phyloP scores from a whole-genome alignment of 2,797 vertebrate species.

The Tarsius wallacei region DNA sequence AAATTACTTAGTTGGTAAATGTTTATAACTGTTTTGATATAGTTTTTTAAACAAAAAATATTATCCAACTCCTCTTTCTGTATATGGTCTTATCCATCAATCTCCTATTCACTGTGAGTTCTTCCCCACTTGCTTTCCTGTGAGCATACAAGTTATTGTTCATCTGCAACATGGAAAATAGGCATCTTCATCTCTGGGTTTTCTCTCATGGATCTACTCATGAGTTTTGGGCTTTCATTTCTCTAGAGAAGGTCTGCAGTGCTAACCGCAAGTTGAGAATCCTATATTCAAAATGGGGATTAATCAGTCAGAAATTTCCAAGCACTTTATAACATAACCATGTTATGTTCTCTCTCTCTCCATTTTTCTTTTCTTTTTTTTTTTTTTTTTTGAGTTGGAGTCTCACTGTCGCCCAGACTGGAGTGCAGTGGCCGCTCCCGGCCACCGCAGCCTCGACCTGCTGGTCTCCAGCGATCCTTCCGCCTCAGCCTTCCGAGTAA shows the following conservation, averaged over 20 bases:
- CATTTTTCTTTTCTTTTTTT: not conserved
- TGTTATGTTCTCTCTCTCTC: not conserved
- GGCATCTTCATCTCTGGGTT: not conserved
- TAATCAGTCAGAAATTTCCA: not conserved
- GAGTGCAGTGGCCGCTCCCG: too few species aligned
- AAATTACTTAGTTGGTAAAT: constrained; percentile 14
- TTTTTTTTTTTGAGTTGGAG: too few species aligned
- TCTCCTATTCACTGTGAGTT: not conserved
- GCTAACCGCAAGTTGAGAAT: not conserved
- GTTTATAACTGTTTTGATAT: not conserved
- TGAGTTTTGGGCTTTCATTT: not conserved
- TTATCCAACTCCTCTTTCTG: not conserved
- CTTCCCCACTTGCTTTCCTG: not conserved
- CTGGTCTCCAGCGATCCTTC: too few species aligned
- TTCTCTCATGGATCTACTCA: not conserved
- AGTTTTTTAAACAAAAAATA: constrained; percentile 42
- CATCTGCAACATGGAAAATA: not conserved
- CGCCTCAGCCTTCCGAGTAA: too few species aligned
- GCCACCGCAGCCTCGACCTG: too few species aligned
- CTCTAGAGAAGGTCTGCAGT: not conserved
- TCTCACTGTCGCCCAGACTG: too few species aligned
- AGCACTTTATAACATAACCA: not conserved
- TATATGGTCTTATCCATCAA: not conserved
- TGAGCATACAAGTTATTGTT: not conserved
- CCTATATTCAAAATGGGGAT: not conserved